phyloP scores from a whole-genome alignment of 2,113 vertebrate genomes.

The Salvelinus namaycush region DNA sequence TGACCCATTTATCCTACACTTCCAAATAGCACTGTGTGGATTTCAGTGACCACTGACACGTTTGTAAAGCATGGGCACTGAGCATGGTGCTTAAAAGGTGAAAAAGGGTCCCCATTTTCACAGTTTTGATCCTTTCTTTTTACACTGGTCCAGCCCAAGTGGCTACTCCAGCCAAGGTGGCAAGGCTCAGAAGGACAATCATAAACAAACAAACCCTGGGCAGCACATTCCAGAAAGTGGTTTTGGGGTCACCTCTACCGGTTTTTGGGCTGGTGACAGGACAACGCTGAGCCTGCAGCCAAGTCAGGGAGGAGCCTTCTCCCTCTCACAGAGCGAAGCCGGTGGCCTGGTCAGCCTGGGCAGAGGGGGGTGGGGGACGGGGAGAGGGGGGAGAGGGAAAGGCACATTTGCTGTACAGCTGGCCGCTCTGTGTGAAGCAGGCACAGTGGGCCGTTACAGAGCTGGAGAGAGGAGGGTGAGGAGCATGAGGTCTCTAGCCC shows the following conservation, averaged over 20 bases:
- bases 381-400: constrained; percentile 77
- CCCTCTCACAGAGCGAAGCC: constrained; percentile 86
- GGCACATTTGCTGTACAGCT: constrained; percentile 99
- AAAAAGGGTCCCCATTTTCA: constrained; percentile 45
- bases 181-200: constrained; percentile 65
- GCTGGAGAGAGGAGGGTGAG: constrained; percentile 88
- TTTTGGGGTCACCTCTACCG: constrained; percentile 94
- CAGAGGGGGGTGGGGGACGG: constrained; percentile 73
- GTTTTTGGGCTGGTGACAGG: constrained; percentile 90
- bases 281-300: constrained; percentile 91
- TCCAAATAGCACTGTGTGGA: constrained; percentile 71
- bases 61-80: constrained; percentile 56
- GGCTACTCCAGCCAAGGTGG: constrained; percentile 53
- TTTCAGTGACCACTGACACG: constrained; percentile 60
- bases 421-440: constrained; percentile 97
- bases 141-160: constrained; percentile 47
- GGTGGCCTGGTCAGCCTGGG: constrained; percentile 90
- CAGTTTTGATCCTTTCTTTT: constrained; percentile 35
- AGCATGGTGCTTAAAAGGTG: constrained; percentile 63
- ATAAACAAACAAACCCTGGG: constrained; percentile 59
- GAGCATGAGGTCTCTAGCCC: constrained; percentile 88
- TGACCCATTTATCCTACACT: constrained; percentile 70
- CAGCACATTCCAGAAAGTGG: constrained; percentile 67
- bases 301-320: constrained; percentile 90
- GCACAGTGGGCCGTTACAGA: constrained; percentile 93